Base-by-base conservation (phyloP, 2,888 invertebrate species). In the Calephelis perditalis region DNA sequence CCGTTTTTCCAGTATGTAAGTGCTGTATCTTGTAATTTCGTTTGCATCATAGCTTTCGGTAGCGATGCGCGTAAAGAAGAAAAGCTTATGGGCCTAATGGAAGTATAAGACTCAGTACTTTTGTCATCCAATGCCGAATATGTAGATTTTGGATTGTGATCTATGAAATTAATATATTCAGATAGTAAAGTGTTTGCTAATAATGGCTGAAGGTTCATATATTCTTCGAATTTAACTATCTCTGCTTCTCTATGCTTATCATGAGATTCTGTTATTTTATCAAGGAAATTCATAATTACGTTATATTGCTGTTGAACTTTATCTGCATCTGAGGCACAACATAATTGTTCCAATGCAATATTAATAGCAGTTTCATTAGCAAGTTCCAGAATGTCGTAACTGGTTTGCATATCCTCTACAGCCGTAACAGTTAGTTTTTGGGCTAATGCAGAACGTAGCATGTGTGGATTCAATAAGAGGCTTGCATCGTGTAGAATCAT, bases 391-490 rank as follows among this genome's bases (percentile, higher is more conserved):
- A 72, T 62, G 70, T 89, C 89, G 64, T 88, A 71, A 64, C 60
- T 79, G 36, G 81, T 82, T 11, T 84, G 69, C 40, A 86, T 70
- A 68, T 87, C 86, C 74, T 88, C 89, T 6, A 88, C 81, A 44
- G 81, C 78, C n/a, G 82, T 76, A 57, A 83, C 75, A 5, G 82
- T 83, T 40, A 88, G 67, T 63, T 81, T 84, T 68, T 84, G 84
- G 35, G 78, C 82, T 12, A 81, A 73, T 60, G 78, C 82, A 36
- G 78, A 72, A 11, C 88, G 82, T 59, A 81, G 60, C 65, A 85
- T 81, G 68, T 87, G 88, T 62, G 77, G 72, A 66, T 86, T 83
- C 79, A 82, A 86, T 15, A 88, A 73, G 71, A 84, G 82, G 35
- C 79, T 78, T 2, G 84, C 80, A 56, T 84, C 76, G 58, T 82